These are phyloP conservation scores for Cynocephalus volans DNA, from an alignment of 2,113 vertebrate species.

Conservation along the genomic window DNA sequence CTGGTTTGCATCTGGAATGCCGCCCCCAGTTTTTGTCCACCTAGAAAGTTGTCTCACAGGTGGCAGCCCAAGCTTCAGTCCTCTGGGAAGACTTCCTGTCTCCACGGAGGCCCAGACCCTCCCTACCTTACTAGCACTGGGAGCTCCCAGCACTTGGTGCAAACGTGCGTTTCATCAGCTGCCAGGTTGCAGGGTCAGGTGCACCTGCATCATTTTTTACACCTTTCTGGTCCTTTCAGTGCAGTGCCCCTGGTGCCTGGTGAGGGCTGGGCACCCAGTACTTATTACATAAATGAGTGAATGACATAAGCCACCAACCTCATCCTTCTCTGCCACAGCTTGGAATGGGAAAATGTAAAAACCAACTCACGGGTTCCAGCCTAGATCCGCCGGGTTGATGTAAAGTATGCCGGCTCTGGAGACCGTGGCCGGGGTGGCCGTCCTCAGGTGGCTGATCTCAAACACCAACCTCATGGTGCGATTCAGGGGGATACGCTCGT, in stretches of 20 bases:
- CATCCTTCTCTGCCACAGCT: rapidly evolving
- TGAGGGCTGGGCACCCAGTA: rapidly evolving
- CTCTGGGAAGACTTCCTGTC: neutral
- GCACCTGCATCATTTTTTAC: rapidly evolving
- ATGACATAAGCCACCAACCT: rapidly evolving
- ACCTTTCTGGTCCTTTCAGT: rapidly evolving
- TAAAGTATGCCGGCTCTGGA: slow-evolving; percentile 92
- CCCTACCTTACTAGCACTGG: rapidly evolving
- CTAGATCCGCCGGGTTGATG: slow-evolving; percentile 90
- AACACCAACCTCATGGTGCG: slow-evolving; percentile 92
- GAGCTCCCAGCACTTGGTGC: rapidly evolving
- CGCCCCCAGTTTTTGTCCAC: neutral
- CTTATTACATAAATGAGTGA: rapidly evolving
- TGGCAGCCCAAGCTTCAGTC: neutral
- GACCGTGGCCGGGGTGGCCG: slow-evolving; percentile 90
- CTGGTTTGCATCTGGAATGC: rapidly evolving
- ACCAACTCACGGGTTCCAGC: slow-evolving; percentile 91
- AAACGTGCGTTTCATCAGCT: neutral
- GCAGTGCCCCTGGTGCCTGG: rapidly evolving
- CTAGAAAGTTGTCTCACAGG: neutral
- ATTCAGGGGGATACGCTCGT: slow-evolving; percentile 91
- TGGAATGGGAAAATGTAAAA: neutral
- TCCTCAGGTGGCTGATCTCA: slow-evolving; percentile 91
- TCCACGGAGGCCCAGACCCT: rapidly evolving
- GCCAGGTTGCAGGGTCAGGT: rapidly evolving